phyloP scores from a whole-genome alignment of 2,888 invertebrate genomes.

The Campoletis raptor region DNA sequence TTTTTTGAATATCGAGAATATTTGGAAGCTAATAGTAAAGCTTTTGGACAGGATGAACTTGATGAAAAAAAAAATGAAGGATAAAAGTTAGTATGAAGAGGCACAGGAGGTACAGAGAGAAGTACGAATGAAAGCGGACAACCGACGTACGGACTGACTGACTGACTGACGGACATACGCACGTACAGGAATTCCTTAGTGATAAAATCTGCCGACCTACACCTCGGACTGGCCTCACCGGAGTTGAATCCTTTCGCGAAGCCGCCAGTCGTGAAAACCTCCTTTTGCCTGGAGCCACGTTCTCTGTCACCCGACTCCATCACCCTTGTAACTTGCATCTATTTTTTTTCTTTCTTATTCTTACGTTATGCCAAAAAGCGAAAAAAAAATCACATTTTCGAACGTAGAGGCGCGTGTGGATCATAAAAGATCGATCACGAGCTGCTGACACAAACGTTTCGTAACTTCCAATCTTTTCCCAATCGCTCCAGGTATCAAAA shows the following conservation, averaged over 20 bases:
- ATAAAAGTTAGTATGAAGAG: slow-evolving; percentile 6
- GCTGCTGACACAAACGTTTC: slow-evolving; percentile 9
- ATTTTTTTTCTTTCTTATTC: slow-evolving; percentile 21
- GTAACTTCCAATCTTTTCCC: not conserved
- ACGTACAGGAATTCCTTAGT: slow-evolving; percentile 79
- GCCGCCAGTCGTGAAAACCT: slow-evolving; percentile 70
- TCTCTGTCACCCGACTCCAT: slow-evolving; percentile 64
- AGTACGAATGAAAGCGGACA: slow-evolving; percentile 55
- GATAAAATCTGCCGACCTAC: slow-evolving; percentile 82
- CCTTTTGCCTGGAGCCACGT: slow-evolving; percentile 58
- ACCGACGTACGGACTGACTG: slow-evolving; percentile 64
- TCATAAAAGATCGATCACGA: slow-evolving; percentile 48
- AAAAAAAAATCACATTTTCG: slow-evolving; percentile 23
- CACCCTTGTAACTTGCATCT: slow-evolving; percentile 60
- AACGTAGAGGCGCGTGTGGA: slow-evolving; percentile 6
- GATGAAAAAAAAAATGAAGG: slow-evolving; percentile 21
- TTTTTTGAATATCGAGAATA: not conserved
- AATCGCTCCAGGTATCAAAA: not conserved
- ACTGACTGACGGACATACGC: slow-evolving; percentile 68
- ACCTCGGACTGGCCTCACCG: slow-evolving; percentile 74
- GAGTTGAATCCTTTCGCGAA: slow-evolving; percentile 68
- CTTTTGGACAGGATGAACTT: not conserved
- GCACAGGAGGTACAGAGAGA: slow-evolving; percentile 44
- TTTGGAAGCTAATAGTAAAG: not conserved
- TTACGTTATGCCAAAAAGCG: not conserved